Evolutionary conservation across 2,113 vertebrate genomes (phyloP).

Genomic region (Notiomystis cincta): DNA sequence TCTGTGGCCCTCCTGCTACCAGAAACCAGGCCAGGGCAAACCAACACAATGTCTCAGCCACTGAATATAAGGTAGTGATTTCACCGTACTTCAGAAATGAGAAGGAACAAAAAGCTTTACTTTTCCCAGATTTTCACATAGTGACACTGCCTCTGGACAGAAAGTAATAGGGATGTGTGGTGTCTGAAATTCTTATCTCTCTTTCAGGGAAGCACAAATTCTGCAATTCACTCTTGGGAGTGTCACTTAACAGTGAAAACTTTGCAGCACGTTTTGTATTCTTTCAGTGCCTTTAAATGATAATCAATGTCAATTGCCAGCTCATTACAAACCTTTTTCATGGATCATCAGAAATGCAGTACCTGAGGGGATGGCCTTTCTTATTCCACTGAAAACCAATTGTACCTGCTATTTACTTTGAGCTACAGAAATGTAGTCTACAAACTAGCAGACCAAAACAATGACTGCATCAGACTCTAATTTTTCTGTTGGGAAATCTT

Average conservation of each 20-base stretch:
- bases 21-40: too few species aligned
- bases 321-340: conserved; percentile 39
- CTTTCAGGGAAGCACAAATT: neutral
- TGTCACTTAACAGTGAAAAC: neutral
- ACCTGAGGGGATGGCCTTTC: neutral
- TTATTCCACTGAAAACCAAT: neutral
- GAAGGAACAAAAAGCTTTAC: neutral
- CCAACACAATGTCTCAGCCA: fast-evolving
- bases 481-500: neutral
- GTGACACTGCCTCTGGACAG: neutral
- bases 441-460: neutral
- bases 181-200: neutral
- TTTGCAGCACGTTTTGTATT: neutral
- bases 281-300: conserved; percentile 29
- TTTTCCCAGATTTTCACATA: neutral
- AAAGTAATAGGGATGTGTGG: neutral
- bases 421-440: neutral
- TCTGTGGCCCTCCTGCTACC: too few species aligned
- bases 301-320: conserved; percentile 43
- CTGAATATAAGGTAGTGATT: neutral
- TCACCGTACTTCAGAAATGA: neutral
- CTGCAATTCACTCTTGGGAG: fast-evolving
- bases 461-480: neutral
- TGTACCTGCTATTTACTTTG: neutral
- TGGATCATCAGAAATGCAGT: conserved; percentile 11